These are phyloP conservation scores for Actinopyga echinites DNA, from an alignment of 53 echinoderm and acorn worm species.

Conservation along the genomic window DNA sequence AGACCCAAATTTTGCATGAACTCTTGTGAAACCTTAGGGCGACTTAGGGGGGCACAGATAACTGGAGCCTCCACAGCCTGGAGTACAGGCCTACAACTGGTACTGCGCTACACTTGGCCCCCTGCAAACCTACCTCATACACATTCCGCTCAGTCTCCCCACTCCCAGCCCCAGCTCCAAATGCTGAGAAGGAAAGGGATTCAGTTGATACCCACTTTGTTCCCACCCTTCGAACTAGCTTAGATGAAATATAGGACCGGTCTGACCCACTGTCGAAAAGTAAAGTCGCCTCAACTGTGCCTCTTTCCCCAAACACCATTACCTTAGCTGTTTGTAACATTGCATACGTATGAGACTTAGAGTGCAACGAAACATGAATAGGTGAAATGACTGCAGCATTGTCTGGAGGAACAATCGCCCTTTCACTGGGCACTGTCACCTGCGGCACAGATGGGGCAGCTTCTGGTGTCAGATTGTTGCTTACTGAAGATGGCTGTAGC, in stretches of 20 bases:
- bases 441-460: background rate
- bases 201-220: background rate
- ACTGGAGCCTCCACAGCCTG: no score
- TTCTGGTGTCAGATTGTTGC: background rate
- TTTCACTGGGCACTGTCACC: background rate
- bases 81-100: background rate
- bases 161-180: background rate
- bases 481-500: background rate
- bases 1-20: background rate
- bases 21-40: background rate
- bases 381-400: conserved; percentile 7
- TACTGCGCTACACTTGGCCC: background rate
- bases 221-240: background rate
- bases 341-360: background rate
- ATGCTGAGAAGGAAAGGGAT: background rate
- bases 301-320: background rate
- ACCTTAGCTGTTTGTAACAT: conserved; percentile 1
- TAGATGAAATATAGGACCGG: conserved; percentile 3
- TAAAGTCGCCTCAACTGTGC: background rate
- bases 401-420: background rate
- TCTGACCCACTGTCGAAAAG: background rate
- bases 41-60: background rate
- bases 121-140: background rate
- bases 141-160: background rate
- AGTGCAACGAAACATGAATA: background rate